Base-by-base conservation (phyloP, 2,113 vertebrate species). In the Alces alces region DNA sequence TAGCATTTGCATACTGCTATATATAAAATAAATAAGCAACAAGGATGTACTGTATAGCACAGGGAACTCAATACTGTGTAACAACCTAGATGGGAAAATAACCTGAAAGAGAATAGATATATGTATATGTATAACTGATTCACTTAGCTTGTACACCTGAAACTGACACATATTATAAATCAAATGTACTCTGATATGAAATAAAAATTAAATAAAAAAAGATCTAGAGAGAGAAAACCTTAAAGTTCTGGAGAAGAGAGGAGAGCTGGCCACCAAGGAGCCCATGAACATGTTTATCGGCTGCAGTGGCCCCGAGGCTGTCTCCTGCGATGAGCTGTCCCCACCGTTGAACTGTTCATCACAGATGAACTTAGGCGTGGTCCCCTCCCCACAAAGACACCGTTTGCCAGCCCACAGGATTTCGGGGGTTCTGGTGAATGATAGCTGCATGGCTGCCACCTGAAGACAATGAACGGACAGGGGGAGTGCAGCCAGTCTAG, bases 391-490 rank as follows among this genome's bases (percentile, higher is more conserved):
- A 14, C 30, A 21, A 23, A 76, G 66, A 28, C 6, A 5, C 27
- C 4, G 10, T 2, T 21, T 27, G 52, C 80, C 57, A 57, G 47
- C 16, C 30, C 23, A 12, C 1, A 23, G 47, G 36, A 9, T 36
- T 16, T 33, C n/a, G 33, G 36, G n/a, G 39, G 16, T 27, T 11
- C 64, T 85, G 19, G 54, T 47, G 30, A 58, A 28, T 12, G 19
- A 47, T 12, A 27, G 36, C 36, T 28, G 23, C 5, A 12, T 5
- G 2, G 33, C 27, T 83, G 78, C 16, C 54, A 3, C 16, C 47
- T 15, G 83, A 58, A 64, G 23, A 25, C 5, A 3, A 28, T 6
- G 1, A 86, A 14, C 0, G 0, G 4, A 13, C 21, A 17, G 21
- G 13, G 33, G 61, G 15, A n/a, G 15, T 7, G 3, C 7, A 43